These are phyloP conservation scores for Peromyscus attwateri DNA, from an alignment of 2,797 vertebrate genomes.

Conservation along the genomic window DNA sequence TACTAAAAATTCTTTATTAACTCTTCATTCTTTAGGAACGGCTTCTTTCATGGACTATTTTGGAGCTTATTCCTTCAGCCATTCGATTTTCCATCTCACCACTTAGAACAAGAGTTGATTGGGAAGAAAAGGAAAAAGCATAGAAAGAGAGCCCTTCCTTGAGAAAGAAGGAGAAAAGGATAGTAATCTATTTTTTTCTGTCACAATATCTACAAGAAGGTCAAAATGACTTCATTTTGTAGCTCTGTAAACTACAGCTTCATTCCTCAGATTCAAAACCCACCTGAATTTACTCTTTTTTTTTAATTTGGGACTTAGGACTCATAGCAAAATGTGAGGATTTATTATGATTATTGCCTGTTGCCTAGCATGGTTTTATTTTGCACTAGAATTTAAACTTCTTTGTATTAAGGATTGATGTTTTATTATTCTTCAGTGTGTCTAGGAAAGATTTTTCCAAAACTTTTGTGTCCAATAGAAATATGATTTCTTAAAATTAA, in stretches of 20 bases:
- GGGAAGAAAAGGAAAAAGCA: neutral
- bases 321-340: neutral
- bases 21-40: conserved; percentile 71
- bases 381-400: neutral
- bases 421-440: neutral
- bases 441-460: neutral
- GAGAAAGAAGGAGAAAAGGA: conserved; percentile 57
- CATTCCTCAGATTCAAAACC: neutral
- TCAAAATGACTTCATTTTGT: neutral
- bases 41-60: conserved; percentile 73
- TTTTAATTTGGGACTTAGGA: neutral
- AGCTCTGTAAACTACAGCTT: neutral
- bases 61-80: conserved; percentile 74
- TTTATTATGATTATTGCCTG: neutral
- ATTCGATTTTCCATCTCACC: conserved; percentile 75
- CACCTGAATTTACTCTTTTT: neutral
- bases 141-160: conserved; percentile 12
- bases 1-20: conserved; percentile 81
- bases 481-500: conserved; percentile 21
- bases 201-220: conserved; percentile 43
- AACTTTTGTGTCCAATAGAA: neutral
- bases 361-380: neutral
- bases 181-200: conserved; percentile 64
- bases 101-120: conserved; percentile 67
- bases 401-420: neutral